A percentile compares a stretch with the other conserved stretches of the same genome.
Evolutionary conservation across 2,797 vertebrate species (phyloP).

Genomic region (Huso huso): DNA sequence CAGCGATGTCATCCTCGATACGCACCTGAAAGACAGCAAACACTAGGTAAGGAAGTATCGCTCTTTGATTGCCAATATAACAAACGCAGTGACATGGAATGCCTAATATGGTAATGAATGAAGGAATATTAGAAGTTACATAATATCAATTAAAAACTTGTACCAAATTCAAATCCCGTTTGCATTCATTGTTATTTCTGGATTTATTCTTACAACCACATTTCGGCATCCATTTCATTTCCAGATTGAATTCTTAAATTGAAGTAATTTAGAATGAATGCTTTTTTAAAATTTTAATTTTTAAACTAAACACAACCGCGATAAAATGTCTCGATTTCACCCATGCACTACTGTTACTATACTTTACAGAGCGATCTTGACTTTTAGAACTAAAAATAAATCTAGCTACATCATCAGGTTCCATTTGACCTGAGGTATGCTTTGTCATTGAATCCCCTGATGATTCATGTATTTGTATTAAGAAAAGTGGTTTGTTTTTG

Average conservation of each 20-base stretch:
- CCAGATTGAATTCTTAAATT: too few species aligned
- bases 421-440: slow-evolving; percentile 8
- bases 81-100: neutral
- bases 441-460: slow-evolving; percentile 12
- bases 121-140: neutral
- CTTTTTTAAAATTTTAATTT: too few species aligned
- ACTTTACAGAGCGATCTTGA: slow-evolving; percentile 20
- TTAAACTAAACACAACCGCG: too few species aligned
- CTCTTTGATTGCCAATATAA: neutral
- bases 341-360: slow-evolving; percentile 23
- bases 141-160: neutral
- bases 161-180: neutral
- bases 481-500: slow-evolving; percentile 14
- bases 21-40: slow-evolving; percentile 64
- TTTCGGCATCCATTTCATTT: too few species aligned
- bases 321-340: neutral
- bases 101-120: too few species aligned
- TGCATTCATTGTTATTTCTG: too few species aligned
- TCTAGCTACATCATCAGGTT: slow-evolving; percentile 11
- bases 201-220: too few species aligned
- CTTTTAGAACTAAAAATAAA: slow-evolving; percentile 33
- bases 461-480: neutral
- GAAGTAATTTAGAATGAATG: too few species aligned
- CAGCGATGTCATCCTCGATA: slow-evolving; percentile 84
- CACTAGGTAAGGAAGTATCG: neutral